Conservation (phyloP, 2,113 vertebrate species). For the Synodontis membranacea region DNA sequence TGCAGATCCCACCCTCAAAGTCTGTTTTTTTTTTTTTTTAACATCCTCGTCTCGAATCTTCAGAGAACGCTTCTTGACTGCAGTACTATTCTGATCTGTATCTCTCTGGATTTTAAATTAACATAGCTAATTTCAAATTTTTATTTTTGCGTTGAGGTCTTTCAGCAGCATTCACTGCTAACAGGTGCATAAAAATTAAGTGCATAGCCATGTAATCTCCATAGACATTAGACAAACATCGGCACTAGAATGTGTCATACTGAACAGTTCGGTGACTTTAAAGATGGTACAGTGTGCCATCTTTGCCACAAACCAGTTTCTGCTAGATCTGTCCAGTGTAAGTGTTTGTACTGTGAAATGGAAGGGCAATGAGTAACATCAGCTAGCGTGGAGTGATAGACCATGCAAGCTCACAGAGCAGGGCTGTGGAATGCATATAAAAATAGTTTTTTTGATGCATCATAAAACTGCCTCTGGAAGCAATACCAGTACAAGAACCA, state of each 20-base stretch:
- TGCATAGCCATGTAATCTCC: background rate
- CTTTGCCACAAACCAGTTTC: background rate
- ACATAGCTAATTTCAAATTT: no score
- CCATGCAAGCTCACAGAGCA: background rate
- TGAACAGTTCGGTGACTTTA: background rate
- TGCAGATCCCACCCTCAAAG: no score
- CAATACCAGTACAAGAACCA: background rate
- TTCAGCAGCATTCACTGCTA: background rate
- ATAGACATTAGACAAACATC: background rate
- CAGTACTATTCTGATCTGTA: no score
- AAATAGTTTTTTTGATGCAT: no score
- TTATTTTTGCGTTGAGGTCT: background rate
- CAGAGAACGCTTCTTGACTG: no score
- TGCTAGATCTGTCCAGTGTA: background rate
- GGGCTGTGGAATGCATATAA: no score
- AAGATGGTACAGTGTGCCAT: background rate
- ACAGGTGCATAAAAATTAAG: background rate
- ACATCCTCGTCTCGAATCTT: no score
- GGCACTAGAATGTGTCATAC: background rate
- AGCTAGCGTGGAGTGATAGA: background rate
- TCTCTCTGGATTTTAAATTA: no score
- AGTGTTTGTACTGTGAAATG: background rate
- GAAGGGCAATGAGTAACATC: background rate
- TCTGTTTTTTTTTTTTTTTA: no score
- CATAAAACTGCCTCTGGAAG: no score